Base-by-base conservation (phyloP, 2,113 vertebrate species). In the Pyxicephalus adspersus region DNA sequence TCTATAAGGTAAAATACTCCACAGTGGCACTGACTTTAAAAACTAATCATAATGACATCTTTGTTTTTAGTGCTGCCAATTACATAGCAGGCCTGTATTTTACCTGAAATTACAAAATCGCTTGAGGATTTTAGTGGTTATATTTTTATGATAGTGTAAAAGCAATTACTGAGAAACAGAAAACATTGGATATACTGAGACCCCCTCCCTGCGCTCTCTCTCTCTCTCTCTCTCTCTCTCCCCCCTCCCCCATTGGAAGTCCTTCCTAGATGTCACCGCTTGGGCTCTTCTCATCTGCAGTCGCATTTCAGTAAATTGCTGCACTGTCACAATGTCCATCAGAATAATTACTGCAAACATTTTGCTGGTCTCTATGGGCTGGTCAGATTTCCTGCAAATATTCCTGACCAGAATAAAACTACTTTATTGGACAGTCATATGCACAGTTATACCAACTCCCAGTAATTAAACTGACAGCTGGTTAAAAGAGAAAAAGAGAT, bases 21-120 rank as follows among this genome's bases (percentile, higher is more conserved):
- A 15, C 38, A 13, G 1, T 15, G 2, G 38, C 38, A 38, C 38
- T 38, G 38, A 9, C 38, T 38, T 38, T 38, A 38, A 38, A 9
- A 38, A 38, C 38, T 13, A 45, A 45, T 45, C 38, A 45, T 45
- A 13, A 13, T 45, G 38, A 45, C 38, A 6, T 45, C 38, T 45
- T 13, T 45, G 38, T 45, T 45, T 45, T 15, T 9, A 45, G 13
- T 23, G 52, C 22, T 20, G 15, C 15, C 19, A 64, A 17, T 28
- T 17, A 57, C 17, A 4, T 23, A 8, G 25, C 31, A 25, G 76
- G 29, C 23, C 61, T 55, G 5, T 34, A 60, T 60, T 60, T 54
- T 61, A 68, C 65, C 77, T 80, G 65, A 19, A n/a, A 67, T 67
- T 23, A 19, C 26, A 38, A 68, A n/a, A 26, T 60, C 22, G 20